These are phyloP conservation scores for Diaperis boleti DNA, from an alignment of 2,888 invertebrate genomes.

Conservation along the genomic window DNA sequence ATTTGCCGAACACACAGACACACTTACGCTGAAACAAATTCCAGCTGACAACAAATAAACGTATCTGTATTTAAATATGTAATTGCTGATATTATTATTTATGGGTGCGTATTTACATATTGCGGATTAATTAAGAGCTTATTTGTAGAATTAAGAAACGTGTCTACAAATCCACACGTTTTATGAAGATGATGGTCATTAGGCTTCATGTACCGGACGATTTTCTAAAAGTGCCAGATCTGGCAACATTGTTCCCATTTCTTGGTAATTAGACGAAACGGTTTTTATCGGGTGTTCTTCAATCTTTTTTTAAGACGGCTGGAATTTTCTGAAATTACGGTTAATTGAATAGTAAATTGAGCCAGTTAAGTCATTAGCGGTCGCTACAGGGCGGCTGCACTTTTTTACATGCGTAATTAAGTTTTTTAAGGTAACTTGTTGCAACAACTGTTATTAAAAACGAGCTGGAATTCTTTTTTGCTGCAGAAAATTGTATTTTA, in stretches of 20 bases:
- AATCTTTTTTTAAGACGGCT: neutral
- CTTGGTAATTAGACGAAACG: neutral
- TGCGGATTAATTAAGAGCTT: neutral
- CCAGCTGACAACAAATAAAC: neutral
- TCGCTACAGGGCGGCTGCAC: no score
- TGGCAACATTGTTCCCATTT: neutral
- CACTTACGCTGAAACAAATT: neutral
- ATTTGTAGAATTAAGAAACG: neutral
- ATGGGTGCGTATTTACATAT: neutral
- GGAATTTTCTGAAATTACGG: neutral
- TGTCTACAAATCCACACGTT: neutral
- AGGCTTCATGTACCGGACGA: neutral
- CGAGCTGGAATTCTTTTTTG: no score
- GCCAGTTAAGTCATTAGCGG: neutral
- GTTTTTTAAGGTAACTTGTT: no score
- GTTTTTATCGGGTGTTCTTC: no score
- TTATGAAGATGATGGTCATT: neutral
- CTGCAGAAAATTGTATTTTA: no score
- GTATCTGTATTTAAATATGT: neutral
- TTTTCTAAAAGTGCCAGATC: neutral
- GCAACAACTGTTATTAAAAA: no score
- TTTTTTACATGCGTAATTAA: no score
- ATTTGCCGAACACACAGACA: neutral
- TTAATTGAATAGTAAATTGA: neutral
- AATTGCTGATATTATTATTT: neutral